Evolutionary conservation across 2,888 invertebrate species (phyloP).

Genomic region (Himalopsyche kuldschensis): DNA sequence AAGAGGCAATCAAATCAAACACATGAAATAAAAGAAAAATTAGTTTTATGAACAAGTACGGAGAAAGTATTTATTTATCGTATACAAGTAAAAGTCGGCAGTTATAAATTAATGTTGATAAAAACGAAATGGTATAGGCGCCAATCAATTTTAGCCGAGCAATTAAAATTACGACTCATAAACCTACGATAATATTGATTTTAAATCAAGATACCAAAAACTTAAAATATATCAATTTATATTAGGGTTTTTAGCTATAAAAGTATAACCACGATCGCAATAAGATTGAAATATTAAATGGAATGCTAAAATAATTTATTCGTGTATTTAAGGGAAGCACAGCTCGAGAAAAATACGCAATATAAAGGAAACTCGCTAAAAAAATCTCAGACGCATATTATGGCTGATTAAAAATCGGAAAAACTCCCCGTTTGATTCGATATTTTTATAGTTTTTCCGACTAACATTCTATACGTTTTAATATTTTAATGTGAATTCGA

Average conservation of each 20-base stretch:
- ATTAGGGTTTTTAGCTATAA: neutral
- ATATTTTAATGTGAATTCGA: neutral
- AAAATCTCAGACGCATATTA: neutral
- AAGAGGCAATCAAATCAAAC: too few species aligned
- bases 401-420: neutral
- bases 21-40: too few species aligned
- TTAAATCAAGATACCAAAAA: too few species aligned
- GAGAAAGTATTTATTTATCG: too few species aligned
- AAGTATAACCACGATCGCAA: neutral
- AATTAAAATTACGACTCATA: too few species aligned
- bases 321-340: neutral
- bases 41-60: too few species aligned
- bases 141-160: too few species aligned
- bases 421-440: neutral
- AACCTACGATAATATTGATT: too few species aligned
- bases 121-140: too few species aligned
- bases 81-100: too few species aligned
- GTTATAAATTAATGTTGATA: too few species aligned
- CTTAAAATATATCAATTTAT: neutral
- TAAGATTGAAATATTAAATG: neutral
- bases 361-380: neutral
- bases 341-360: neutral
- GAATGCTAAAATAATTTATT: neutral
- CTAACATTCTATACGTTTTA: neutral
- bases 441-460: neutral